Evolutionary conservation across 1,140 invertebrate genomes (phyloP).

Genomic region (Megathymus violae): DNA sequence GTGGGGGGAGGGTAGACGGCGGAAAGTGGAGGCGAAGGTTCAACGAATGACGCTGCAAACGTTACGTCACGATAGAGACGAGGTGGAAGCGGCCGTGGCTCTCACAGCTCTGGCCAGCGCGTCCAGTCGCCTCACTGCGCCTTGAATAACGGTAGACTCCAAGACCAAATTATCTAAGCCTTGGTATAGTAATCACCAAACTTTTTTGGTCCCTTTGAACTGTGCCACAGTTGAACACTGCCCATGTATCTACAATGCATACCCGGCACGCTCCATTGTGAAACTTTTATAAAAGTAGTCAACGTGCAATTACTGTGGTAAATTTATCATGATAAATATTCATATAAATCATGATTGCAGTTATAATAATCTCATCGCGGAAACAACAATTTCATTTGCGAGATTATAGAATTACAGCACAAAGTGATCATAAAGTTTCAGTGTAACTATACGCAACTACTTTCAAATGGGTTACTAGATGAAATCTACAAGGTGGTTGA

Average conservation of each 20-base stretch:
- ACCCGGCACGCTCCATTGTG: no score
- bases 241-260: no score
- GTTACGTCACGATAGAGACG: constrained; percentile 85
- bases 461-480: no score
- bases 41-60: constrained; percentile 48
- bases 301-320: no score
- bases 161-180: background rate
- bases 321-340: no score
- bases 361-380: no score
- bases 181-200: background rate
- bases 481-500: no score
- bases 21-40: constrained; percentile 54
- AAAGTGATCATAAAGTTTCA: background rate
- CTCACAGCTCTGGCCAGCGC: constrained; percentile 84
- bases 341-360: no score
- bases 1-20: constrained; percentile 81
- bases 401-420: background rate
- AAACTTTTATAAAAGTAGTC: no score
- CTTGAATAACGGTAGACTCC: constrained; percentile 36
- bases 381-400: no score
- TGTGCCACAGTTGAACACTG: no score
- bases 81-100: constrained; percentile 88
- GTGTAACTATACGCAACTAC: background rate
- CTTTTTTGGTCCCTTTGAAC: background rate
- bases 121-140: constrained; percentile 55